Evolutionary conservation across 2,888 invertebrate genomes (phyloP).

Genomic region (Oligia latruncula): DNA sequence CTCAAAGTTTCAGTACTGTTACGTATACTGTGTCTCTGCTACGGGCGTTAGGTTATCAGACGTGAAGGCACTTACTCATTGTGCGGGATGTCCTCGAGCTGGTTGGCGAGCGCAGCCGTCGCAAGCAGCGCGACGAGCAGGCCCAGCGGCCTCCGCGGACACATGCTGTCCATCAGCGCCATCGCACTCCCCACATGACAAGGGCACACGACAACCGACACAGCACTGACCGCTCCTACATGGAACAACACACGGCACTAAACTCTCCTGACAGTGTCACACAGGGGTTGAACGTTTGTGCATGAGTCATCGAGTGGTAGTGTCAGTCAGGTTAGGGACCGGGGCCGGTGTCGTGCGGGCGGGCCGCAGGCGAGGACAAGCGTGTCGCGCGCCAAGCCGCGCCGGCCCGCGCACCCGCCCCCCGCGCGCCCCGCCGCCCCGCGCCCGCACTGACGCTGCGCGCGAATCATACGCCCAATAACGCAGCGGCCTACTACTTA

Average conservation of each 20-base stretch:
- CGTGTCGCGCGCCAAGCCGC: constrained; percentile 76
- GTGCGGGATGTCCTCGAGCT: constrained; percentile 97
- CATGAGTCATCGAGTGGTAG: constrained; percentile 79
- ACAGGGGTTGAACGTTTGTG: constrained; percentile 74
- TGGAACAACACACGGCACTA: constrained; percentile 79
- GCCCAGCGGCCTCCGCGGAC: constrained; percentile 78
- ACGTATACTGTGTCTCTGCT: constrained; percentile 4
- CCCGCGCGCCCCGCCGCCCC: constrained; percentile 65
- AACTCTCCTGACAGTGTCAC: constrained; percentile 78
- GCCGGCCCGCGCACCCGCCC: constrained; percentile 70
- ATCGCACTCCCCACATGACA: constrained; percentile 86
- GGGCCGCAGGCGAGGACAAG: constrained; percentile 79
- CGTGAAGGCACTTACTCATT: constrained; percentile 93
- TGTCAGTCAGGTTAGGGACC: constrained; percentile 74
- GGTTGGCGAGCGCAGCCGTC: constrained; percentile 91
- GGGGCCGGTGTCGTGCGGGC: constrained; percentile 74
- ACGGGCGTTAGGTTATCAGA: constrained; percentile 16
- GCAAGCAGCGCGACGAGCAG: constrained; percentile 81
- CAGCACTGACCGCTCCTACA: constrained; percentile 78
- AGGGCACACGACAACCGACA: constrained; percentile 77
- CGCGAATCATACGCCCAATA: constrained; percentile 89
- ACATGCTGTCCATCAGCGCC: constrained; percentile 81
- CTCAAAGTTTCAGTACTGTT: constrained; percentile 15
- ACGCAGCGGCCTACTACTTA: constrained; percentile 86
- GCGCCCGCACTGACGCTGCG: constrained; percentile 89